Evolutionary conservation across 2,888 invertebrate species (phyloP).

Genomic region (Autographa pulchrina): DNA sequence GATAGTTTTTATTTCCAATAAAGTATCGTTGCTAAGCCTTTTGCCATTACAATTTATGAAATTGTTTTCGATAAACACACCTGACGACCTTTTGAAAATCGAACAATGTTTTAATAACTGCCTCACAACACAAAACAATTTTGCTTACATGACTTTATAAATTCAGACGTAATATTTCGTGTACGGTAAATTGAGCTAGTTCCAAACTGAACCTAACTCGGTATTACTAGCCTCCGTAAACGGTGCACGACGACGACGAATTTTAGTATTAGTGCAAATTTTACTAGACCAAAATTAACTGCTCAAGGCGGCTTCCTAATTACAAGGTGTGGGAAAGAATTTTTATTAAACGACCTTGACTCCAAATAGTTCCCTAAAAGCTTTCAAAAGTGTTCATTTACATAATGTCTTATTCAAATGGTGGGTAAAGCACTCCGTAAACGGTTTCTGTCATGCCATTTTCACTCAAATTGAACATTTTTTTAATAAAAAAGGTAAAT

Average conservation of each 20-base stretch:
- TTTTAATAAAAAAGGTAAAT: background rate
- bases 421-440: slow-evolving; percentile 64
- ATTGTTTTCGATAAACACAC: slow-evolving; percentile 19
- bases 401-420: slow-evolving; percentile 72
- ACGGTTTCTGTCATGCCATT: slow-evolving; percentile 70
- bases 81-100: slow-evolving; percentile 16
- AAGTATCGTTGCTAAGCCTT: background rate
- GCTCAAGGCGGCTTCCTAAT: slow-evolving; percentile 50
- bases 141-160: slow-evolving; percentile 55
- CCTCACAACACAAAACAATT: slow-evolving; percentile 50
- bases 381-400: slow-evolving; percentile 70
- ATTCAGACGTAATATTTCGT: slow-evolving; percentile 64
- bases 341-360: slow-evolving; percentile 63
- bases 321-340: slow-evolving; percentile 58
- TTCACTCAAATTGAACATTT: slow-evolving; percentile 17
- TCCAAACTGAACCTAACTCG: slow-evolving; percentile 66
- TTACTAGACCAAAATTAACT: slow-evolving; percentile 56
- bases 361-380: slow-evolving; percentile 69
- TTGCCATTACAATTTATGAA: slow-evolving; percentile 2
- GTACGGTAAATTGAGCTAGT: slow-evolving; percentile 64
- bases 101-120: slow-evolving; percentile 35
- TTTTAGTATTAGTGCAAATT: slow-evolving; percentile 57
- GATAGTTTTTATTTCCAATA: background rate
- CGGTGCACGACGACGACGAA: slow-evolving; percentile 17
- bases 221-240: slow-evolving; percentile 57